Evolutionary conservation across 64 coral and sea anemone genomes (phyloP).

Genomic region (Astreopora myriophthalma): DNA sequence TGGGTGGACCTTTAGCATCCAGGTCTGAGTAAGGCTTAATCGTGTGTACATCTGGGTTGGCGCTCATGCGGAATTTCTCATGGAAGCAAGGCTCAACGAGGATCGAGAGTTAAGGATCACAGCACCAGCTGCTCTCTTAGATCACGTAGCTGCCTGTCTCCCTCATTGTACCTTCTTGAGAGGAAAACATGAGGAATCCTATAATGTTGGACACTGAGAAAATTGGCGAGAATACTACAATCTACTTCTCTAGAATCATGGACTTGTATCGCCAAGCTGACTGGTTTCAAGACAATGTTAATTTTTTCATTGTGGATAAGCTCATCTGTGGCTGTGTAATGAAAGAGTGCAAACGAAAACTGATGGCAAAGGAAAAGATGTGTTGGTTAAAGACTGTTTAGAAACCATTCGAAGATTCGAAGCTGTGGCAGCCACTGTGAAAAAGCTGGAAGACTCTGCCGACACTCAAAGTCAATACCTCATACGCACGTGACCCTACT

Average conservation of each 20-base stretch:
- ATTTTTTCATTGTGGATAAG: no score
- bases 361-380: slow-evolving; percentile 24
- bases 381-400: background rate
- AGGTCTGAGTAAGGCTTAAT: background rate
- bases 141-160: slow-evolving; percentile 9
- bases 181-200: slow-evolving; percentile 65
- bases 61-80: slow-evolving; percentile 68
- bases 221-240: slow-evolving; percentile 16
- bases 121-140: slow-evolving; percentile 35
- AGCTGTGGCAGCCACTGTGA: no score
- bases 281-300: no score
- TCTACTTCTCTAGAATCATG: slow-evolving; percentile 16
- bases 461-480: no score
- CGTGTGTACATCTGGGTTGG: slow-evolving; percentile 71
- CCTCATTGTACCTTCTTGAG: slow-evolving; percentile 61
- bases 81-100: slow-evolving; percentile 67
- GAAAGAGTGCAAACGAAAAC: slow-evolving; percentile 48
- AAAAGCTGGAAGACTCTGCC: no score
- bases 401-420: background rate
- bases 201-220: background rate
- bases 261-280: no score
- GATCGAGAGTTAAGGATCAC: slow-evolving; percentile 36
- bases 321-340: slow-evolving; percentile 51
- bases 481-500: no score
- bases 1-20: slow-evolving; percentile 35